Conservation (phyloP, 2,113 vertebrate genomes). For the Oxyruncus cristatus region DNA sequence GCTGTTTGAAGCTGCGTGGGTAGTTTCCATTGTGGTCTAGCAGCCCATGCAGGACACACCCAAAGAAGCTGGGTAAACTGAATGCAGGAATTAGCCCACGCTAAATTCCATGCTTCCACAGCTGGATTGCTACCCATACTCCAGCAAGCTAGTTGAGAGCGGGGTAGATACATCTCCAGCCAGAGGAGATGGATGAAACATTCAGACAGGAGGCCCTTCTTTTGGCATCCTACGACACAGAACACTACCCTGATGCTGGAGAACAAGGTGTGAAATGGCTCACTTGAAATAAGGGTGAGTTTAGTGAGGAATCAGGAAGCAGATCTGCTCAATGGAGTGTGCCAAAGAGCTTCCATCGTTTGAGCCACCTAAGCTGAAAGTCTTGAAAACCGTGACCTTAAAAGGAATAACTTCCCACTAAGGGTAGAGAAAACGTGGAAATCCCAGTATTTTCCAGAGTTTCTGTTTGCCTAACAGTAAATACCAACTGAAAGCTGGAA, state of each 20-base stretch:
- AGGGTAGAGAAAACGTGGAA: not conserved
- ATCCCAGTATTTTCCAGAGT: conserved; percentile 5
- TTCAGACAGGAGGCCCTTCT: not conserved
- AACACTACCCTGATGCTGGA: not conserved
- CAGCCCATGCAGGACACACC: conserved; percentile 51
- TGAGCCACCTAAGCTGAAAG: not conserved
- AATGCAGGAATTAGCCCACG: conserved; percentile 26
- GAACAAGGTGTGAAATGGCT: not conserved
- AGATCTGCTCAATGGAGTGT: not conserved
- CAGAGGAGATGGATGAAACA: not conserved
- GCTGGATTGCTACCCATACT: not conserved
- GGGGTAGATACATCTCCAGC: not conserved
- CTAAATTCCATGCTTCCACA: not conserved
- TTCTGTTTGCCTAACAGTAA: not conserved
- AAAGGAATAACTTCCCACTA: not conserved
- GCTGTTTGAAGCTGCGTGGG: conserved; percentile 60
- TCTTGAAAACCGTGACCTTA: not conserved
- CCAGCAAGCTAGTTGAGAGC: not conserved
- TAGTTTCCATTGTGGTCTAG: conserved; percentile 65
- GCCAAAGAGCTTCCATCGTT: not conserved
- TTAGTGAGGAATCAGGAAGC: not conserved
- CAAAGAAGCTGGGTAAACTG: conserved; percentile 36
- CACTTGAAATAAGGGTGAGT: not conserved
- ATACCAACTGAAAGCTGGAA: not conserved
- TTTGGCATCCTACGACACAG: not conserved